These are phyloP conservation scores for Falco concolor DNA, from an alignment of 2,797 vertebrate genomes.

Conservation along the genomic window DNA sequence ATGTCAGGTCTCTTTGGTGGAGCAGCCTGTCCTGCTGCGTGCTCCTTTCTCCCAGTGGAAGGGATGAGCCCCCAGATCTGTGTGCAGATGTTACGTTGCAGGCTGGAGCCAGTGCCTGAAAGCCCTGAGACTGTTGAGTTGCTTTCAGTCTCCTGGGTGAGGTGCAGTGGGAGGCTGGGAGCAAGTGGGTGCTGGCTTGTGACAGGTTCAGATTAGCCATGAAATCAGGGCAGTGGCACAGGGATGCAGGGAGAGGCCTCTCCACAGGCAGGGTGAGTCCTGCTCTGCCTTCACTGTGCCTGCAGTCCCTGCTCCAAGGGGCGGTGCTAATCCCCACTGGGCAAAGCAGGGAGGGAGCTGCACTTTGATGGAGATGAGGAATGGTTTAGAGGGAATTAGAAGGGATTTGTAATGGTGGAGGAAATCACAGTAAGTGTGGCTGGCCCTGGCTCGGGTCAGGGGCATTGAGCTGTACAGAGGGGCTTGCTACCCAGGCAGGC, in stretches of 20 bases:
- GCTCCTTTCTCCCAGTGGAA: background rate
- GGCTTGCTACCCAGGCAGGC: fast-evolving
- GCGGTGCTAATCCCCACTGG: background rate
- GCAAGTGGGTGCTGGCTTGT: background rate
- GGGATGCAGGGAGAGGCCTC: background rate
- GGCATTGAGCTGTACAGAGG: background rate
- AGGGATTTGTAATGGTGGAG: slow-evolving; percentile 10
- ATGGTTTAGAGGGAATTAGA: slow-evolving; percentile 32
- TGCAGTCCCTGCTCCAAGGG: background rate
- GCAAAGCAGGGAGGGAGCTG: background rate
- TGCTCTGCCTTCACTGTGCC: background rate
- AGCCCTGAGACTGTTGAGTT: background rate
- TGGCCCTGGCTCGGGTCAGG: background rate
- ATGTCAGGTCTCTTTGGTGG: background rate
- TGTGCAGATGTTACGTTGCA: background rate
- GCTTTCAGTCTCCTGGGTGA: background rate
- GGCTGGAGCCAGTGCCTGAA: background rate
- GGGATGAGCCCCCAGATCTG: background rate
- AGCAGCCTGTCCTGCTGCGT: background rate
- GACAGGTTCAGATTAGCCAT: background rate
- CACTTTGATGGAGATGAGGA: background rate
- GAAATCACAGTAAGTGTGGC: background rate
- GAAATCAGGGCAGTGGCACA: background rate
- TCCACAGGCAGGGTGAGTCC: background rate
- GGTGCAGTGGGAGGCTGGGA: background rate